These are phyloP conservation scores for Polia nebulosa DNA, from an alignment of 2,888 invertebrate genomes.

Conservation along the genomic window DNA sequence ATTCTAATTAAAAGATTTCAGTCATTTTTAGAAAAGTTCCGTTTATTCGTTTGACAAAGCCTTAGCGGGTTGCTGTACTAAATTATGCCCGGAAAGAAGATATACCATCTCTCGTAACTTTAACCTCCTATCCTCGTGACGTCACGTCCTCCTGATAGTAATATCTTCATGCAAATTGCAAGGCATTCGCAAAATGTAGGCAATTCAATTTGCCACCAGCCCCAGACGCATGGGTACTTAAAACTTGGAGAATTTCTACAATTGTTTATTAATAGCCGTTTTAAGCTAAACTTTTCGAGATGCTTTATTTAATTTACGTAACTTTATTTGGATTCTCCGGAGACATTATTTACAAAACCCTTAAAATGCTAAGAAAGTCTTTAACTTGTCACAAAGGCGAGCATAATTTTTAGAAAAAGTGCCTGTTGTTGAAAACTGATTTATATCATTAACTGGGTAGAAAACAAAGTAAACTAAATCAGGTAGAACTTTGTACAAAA, in stretches of 20 bases:
- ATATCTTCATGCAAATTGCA: slow-evolving; percentile 60
- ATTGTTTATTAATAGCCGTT: slow-evolving; percentile 48
- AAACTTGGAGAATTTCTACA: slow-evolving; percentile 50
- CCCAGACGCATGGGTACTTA: slow-evolving; percentile 54
- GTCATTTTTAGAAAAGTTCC: background rate
- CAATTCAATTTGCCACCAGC: slow-evolving; percentile 57
- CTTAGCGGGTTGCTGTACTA: background rate
- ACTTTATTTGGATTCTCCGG: slow-evolving; percentile 15
- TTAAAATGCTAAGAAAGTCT: background rate
- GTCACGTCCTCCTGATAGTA: slow-evolving; percentile 25
- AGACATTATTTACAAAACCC: slow-evolving; percentile 6
- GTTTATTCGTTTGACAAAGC: slow-evolving; percentile 1
- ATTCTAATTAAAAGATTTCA: background rate
- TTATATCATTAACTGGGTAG: background rate
- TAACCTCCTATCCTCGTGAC: slow-evolving; percentile 11
- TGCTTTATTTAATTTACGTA: slow-evolving; percentile 29
- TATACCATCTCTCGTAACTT: slow-evolving; percentile 8
- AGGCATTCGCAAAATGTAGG: slow-evolving; percentile 53
- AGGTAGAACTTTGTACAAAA: background rate
- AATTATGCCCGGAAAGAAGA: slow-evolving; percentile 5
- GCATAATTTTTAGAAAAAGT: slow-evolving; percentile 7
- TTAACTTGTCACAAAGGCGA: slow-evolving; percentile 9
- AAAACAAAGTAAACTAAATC: background rate
- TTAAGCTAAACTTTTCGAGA: slow-evolving; percentile 29
- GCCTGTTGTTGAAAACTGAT: background rate